Evolutionary conservation across 2,113 vertebrate genomes (phyloP), one percentile per base, ranked within the genome.

Genomic region (Heterotis niloticus): DNA sequence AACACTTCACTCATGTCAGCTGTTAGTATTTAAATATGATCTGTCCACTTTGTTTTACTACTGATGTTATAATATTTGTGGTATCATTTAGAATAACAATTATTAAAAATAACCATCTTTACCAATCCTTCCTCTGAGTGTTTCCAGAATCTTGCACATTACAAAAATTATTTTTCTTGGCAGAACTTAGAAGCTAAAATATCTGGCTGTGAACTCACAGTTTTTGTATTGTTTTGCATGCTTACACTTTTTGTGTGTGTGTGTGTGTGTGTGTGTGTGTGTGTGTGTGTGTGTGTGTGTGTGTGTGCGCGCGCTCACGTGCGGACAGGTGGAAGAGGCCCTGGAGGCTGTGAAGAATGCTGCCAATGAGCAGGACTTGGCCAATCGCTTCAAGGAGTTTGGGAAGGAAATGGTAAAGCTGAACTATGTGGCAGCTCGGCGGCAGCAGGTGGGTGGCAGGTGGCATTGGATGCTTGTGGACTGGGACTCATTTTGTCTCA

Each of bases 401-500:
- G 98, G 98, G 20, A 99, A 98, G 80, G 98, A 99, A 87, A 99
- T 99, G 98, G 98, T 99, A 73, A 98, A 98, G 84, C 94, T 99
- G 0, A 99, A 99, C 89, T 99, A 98, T 0, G 96, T 99, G 5
- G 97, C 97, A 73, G 96, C 98, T 0, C 93, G 97, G 78, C 90
- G 98, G 84, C 98, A 99, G 76, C 98, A 99, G 96, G 98, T 98
- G 86, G 82, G 86, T 78, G 7, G 12, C 28, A 26, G 24, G 29
- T 66, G 1, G 17, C 20, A 5, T 18, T 24, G 20, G 10, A 24
- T 26, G 24, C 26, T 26, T 64, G 62, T 64, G 62, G 62, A 17
- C 1, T 18, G 20, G 62, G 34, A 44, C 34, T 44, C 34, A 44
- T 44, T 44, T 44, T 4, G 34, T 44, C 34, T 4, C 34, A 44